Percentiles rank a stretch among this genome's conserved stretches.
Evolutionary conservation across 2,888 invertebrate genomes (phyloP).

Genomic region (Empis livida): DNA sequence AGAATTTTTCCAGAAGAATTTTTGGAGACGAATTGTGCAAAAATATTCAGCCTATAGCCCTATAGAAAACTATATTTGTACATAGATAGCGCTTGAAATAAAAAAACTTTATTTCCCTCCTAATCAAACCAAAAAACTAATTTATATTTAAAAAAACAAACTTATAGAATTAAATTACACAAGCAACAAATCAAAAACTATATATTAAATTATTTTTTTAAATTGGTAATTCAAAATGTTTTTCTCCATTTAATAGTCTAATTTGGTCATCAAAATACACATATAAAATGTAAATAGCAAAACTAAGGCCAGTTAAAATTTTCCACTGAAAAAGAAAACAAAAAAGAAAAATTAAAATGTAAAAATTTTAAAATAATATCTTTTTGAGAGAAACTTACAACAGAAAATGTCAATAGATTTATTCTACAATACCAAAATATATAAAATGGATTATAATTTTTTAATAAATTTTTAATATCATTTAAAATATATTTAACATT

Average conservation of each 20-base stretch:
- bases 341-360: not conserved
- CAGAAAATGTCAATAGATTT: not conserved
- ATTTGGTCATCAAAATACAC: not conserved
- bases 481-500: not conserved
- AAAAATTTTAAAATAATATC: not conserved
- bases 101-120: too few species aligned
- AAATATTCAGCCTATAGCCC: too few species aligned
- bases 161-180: too few species aligned
- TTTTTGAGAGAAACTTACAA: too few species aligned
- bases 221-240: not conserved
- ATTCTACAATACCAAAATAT: conserved; percentile 1
- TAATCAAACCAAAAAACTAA: not conserved
- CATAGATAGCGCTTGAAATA: too few species aligned
- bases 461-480: not conserved
- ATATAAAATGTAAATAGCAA: not conserved
- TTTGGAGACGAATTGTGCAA: too few species aligned
- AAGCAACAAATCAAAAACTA: not conserved
- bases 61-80: too few species aligned
- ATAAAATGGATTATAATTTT: not conserved
- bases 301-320: not conserved
- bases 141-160: too few species aligned
- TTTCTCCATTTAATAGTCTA: not conserved
- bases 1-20: too few species aligned
- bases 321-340: not conserved
- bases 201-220: not conserved